Conservation (phyloP, 2,888 invertebrate species). For the Atrina japonica region DNA sequence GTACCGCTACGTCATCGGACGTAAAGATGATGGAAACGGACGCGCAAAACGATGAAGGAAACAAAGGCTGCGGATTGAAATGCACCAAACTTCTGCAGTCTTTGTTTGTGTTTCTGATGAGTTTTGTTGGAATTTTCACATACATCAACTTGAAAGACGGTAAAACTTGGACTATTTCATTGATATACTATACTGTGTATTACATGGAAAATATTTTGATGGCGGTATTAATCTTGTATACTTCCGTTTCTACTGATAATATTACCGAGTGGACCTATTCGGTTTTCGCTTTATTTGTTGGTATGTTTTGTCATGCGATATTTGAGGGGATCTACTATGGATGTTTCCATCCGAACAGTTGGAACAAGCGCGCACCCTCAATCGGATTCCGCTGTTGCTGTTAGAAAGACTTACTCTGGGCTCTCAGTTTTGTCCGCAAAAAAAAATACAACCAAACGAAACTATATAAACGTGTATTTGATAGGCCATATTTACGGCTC, state of each 20-base stretch:
- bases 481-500: too few relatives aligned
- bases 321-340: conserved; percentile 13
- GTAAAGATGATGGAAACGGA: too few relatives aligned
- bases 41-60: too few relatives aligned
- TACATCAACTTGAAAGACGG: conserved; percentile 40
- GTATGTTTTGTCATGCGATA: conserved; percentile 22
- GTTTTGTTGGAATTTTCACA: conserved; percentile 38
- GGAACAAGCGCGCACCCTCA: too few relatives aligned
- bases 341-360: conserved; percentile 17
- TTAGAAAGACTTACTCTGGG: too few relatives aligned
- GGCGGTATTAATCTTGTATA: conserved; percentile 18
- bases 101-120: conserved; percentile 30
- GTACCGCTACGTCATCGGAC: conserved; percentile 7
- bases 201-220: conserved; percentile 39
- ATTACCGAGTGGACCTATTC: conserved; percentile 9
- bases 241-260: background rate
- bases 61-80: too few relatives aligned
- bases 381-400: too few relatives aligned
- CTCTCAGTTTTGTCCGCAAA: too few relatives aligned
- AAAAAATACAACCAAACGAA: too few relatives aligned
- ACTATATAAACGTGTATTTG: too few relatives aligned
- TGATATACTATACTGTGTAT: conserved; percentile 35
- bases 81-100: background rate
- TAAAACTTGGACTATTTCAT: conserved; percentile 14
- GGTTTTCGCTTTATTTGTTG: background rate